A percentile compares a stretch with the other conserved stretches of the same genome.
Conservation (phyloP, 2,797 vertebrate genomes). For the Poeciliopsis gracilis region DNA sequence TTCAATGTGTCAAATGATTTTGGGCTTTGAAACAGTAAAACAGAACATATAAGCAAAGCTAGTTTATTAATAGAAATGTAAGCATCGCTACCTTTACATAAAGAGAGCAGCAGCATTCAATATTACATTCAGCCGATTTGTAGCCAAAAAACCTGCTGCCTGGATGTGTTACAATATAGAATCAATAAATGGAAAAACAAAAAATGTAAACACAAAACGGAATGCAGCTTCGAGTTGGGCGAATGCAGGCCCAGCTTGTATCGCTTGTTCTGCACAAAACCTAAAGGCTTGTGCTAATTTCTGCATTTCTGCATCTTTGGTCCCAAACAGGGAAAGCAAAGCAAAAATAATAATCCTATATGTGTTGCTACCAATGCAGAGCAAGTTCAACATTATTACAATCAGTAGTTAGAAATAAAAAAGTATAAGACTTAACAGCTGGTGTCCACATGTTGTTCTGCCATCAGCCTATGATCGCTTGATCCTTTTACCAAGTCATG, state of each 20-base stretch:
- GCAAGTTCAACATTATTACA: conserved; percentile 45
- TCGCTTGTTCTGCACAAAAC: conserved; percentile 25
- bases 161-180: conserved; percentile 37
- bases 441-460: conserved; percentile 31
- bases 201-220: conserved; percentile 63
- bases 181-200: conserved; percentile 34
- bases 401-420: conserved; percentile 18
- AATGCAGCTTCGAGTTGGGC: conserved; percentile 39
- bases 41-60: conserved; percentile 43
- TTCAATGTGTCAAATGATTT: neutral
- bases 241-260: conserved; percentile 26
- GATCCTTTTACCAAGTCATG: conserved; percentile 34
- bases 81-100: conserved; percentile 49
- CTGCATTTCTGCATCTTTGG: conserved; percentile 29
- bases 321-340: conserved; percentile 37
- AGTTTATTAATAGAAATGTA: conserved; percentile 69
- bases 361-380: conserved; percentile 28
- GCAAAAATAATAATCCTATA: conserved; percentile 14
- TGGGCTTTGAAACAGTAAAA: neutral
- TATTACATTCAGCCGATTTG: conserved; percentile 45
- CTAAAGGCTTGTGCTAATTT: conserved; percentile 55
- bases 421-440: conserved; percentile 28
- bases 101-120: conserved; percentile 40
- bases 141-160: conserved; percentile 15
- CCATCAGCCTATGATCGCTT: neutral